phyloP scores from a whole-genome alignment of 1,140 invertebrate genomes.

The Magallana angulata region DNA sequence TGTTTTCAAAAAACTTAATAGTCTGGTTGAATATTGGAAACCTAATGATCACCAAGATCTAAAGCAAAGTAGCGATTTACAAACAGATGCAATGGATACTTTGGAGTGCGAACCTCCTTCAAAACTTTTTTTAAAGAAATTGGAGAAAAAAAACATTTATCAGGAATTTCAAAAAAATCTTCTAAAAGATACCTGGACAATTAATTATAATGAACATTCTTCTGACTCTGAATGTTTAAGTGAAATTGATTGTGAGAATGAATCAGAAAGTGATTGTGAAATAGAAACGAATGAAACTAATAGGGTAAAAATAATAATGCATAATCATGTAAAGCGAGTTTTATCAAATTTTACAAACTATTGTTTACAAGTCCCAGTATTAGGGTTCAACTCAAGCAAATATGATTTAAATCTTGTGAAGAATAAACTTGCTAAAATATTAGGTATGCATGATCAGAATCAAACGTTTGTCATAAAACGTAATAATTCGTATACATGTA shows the following conservation, averaged over 20 bases:
- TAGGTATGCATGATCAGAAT: constrained; percentile 38
- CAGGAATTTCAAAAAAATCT: too few species aligned
- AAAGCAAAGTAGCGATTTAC: too few species aligned
- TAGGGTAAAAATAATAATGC: background rate
- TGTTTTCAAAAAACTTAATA: background rate
- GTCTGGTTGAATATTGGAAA: too few species aligned
- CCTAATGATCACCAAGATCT: too few species aligned
- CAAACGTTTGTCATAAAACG: constrained; percentile 40
- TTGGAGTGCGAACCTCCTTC: too few species aligned
- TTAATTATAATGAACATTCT: too few species aligned
- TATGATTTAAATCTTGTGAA: background rate
- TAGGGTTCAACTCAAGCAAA: background rate
- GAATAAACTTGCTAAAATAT: background rate
- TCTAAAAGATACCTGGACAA: too few species aligned
- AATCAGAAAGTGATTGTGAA: background rate
- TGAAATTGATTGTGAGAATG: too few species aligned
- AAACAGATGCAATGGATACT: too few species aligned
- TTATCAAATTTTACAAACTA: background rate
- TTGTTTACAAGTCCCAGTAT: background rate
- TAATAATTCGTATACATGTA: constrained; percentile 40
- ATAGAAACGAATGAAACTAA: background rate
- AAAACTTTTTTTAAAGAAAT: too few species aligned
- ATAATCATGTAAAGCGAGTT: background rate
- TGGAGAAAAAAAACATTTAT: too few species aligned
- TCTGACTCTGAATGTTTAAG: too few species aligned